Evolutionary conservation across 2,113 vertebrate species (phyloP), one percentile per base, ranked within the genome.

Genomic region (Sterna hirundo): DNA sequence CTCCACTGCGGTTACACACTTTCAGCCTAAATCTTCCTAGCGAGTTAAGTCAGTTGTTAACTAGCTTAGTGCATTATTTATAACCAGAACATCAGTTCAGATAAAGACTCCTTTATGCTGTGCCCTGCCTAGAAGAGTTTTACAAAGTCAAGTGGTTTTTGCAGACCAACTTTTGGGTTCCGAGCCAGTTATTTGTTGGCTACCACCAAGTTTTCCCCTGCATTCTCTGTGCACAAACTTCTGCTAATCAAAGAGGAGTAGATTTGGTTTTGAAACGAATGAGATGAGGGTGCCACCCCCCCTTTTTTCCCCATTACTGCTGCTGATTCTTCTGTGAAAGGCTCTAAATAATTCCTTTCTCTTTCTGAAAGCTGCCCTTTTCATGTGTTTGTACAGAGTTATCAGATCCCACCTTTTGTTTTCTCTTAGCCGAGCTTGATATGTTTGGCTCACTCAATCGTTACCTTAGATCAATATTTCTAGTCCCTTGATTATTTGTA

Each of bases 1-100:
- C 54, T 77, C 66, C 29, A 6, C 42, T 57, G 61, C 70, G 26
- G 49, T 60, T 25, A 11, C 26, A 18, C 0, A 1, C 70, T 79
- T 8, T 60, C 80, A 81, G 83, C 89, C 89, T 95, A 9, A 38
- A 92, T 32, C 75, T 90, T 52, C 55, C 69, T 22, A 88, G 42
- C 69, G 10, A 93, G 83, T 79, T 47, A 55, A 85, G 61, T 47
- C 66, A 60, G 68, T 51, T 75, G 55, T 80, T 95, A 88, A 74
- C 91, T 75, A 58, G 34, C 75, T 90, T 58, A 88, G 83, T 90
- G 62, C 42, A 49, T 94, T 93, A 86, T 94, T 95, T 95, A 92
- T 94, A 83, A 65, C 78, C 44, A 72, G 66, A 80, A 40, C 88
- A 72, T 44, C 85, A 69, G 40, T 77, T 76, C 51, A 93, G 58